These are phyloP conservation scores for Orycteropus afer DNA, from an alignment of 2,113 vertebrate species.

Conservation along the genomic window DNA sequence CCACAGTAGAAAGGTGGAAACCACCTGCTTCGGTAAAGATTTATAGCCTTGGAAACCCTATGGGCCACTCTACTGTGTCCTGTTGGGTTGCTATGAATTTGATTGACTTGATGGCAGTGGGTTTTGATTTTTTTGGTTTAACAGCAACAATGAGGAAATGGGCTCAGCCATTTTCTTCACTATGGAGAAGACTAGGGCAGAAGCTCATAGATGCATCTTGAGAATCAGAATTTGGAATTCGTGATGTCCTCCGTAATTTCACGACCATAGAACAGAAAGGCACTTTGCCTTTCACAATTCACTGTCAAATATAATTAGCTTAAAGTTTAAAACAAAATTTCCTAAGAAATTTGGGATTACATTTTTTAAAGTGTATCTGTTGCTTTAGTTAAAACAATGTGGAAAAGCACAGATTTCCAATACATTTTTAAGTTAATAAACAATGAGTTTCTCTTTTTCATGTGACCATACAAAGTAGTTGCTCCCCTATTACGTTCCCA, in stretches of 20 bases:
- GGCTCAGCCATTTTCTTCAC: background rate
- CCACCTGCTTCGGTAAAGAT: too few relatives aligned
- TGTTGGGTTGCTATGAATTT: too few relatives aligned
- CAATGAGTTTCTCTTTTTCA: background rate
- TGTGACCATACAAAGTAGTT: background rate
- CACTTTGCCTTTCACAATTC: background rate
- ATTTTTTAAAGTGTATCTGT: background rate
- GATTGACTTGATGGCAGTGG: too few relatives aligned
- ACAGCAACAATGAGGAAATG: background rate
- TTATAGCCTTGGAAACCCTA: too few relatives aligned
- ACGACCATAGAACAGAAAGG: background rate
- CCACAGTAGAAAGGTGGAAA: too few relatives aligned
- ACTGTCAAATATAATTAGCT: background rate
- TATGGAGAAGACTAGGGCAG: background rate
- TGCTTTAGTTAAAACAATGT: slow-evolving; percentile 10
- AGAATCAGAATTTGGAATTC: background rate
- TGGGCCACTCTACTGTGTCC: too few relatives aligned
- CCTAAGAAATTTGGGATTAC: background rate
- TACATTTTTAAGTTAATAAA: background rate
- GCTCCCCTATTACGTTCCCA: background rate
- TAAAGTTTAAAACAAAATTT: slow-evolving; percentile 39
- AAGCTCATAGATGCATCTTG: background rate
- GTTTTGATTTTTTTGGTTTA: too few relatives aligned
- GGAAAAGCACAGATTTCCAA: background rate
- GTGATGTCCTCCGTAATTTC: background rate